phyloP scores from a whole-genome alignment of 2,113 vertebrate genomes.

The Puffinus mauretanicus region DNA sequence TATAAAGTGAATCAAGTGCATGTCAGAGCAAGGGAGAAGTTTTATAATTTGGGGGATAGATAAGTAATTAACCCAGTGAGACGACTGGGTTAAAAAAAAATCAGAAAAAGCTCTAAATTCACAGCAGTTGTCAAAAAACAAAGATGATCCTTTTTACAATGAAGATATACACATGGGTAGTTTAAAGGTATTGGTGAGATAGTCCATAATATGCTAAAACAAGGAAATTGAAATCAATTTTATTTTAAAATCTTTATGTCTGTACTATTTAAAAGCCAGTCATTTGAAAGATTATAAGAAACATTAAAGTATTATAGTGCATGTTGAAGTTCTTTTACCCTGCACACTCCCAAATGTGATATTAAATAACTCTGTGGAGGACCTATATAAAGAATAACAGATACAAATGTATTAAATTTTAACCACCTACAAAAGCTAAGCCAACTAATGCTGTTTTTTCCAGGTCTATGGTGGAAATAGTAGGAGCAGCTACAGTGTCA shows the following conservation, averaged over 20 bases:
- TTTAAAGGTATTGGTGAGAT: background rate
- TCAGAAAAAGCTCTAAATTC: background rate
- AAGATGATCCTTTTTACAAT: background rate
- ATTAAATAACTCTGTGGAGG: background rate
- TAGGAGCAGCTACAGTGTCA: background rate
- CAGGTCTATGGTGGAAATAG: background rate
- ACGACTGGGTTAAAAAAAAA: background rate
- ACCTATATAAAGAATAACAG: background rate
- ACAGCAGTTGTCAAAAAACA: background rate
- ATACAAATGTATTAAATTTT: background rate
- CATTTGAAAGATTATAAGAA: background rate
- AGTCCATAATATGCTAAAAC: background rate
- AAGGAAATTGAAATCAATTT: background rate
- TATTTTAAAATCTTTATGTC: constrained; percentile 20
- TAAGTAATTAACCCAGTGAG: background rate
- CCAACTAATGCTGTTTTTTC: background rate
- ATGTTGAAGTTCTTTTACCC: background rate
- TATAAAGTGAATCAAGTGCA: background rate
- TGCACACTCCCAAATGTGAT: background rate
- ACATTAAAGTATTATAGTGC: background rate
- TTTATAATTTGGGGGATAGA: background rate
- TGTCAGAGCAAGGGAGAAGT: background rate
- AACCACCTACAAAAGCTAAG: background rate
- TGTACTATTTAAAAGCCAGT: background rate
- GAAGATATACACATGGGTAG: background rate